A percentile compares a stretch with the other conserved stretches of the same genome.
phyloP scores from a whole-genome alignment of 2,797 vertebrate genomes.

The Telmatherina bonti region DNA sequence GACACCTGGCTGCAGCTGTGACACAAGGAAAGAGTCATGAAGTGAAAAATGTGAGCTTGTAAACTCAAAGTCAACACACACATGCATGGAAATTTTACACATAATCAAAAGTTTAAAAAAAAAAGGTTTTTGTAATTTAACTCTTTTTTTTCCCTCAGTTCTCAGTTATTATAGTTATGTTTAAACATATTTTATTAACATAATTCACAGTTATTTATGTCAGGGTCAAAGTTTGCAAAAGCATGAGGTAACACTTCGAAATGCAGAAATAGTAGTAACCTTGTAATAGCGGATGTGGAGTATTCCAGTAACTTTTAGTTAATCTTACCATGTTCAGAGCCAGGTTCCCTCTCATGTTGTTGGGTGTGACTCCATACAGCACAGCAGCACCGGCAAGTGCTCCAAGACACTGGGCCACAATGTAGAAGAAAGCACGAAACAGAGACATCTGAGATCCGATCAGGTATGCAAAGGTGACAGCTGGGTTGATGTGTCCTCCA shows the following conservation, averaged over 20 bases:
- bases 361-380: constrained; percentile 92
- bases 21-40: background rate
- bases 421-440: constrained; percentile 92
- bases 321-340: constrained; percentile 91
- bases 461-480: constrained; percentile 93
- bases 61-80: background rate
- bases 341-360: constrained; percentile 90
- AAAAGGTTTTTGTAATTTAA: background rate
- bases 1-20: constrained; percentile 92
- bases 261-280: background rate
- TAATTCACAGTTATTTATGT: background rate
- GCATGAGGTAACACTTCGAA: background rate
- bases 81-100: background rate
- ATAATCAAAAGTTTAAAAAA: background rate
- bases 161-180: background rate
- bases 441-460: constrained; percentile 94
- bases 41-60: background rate
- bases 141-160: background rate
- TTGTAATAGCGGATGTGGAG: background rate
- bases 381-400: constrained; percentile 91
- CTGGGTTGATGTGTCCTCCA: constrained; percentile 94
- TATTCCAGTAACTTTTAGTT: background rate
- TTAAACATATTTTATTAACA: background rate
- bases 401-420: constrained; percentile 92
- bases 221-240: background rate